Percentiles rank a stretch among this genome's conserved stretches.
phyloP scores from a whole-genome alignment of 2,113 vertebrate species.

The Hemiprocne comata region DNA sequence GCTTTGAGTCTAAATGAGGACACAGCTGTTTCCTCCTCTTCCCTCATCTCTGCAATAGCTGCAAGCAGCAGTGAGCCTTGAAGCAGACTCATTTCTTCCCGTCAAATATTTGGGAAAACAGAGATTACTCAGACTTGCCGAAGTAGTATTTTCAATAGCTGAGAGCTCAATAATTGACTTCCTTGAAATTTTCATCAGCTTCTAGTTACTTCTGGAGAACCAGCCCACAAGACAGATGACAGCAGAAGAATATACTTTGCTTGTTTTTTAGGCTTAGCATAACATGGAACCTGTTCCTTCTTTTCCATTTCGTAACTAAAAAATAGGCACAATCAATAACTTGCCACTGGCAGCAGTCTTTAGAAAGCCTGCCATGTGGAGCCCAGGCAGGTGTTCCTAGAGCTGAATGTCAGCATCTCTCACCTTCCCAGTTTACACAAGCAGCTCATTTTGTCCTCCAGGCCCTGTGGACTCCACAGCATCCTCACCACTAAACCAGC shows the following conservation, averaged over 20 bases:
- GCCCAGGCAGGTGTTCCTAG: not conserved
- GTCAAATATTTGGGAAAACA: slow-evolving; percentile 53
- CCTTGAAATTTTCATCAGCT: slow-evolving; percentile 12
- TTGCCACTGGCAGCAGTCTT: accelerated
- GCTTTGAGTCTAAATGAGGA: slow-evolving; percentile 42
- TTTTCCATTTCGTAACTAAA: not conserved
- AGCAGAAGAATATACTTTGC: not conserved
- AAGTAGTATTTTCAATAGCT: slow-evolving; percentile 27
- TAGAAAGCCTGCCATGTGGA: not conserved
- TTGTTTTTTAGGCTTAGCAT: not conserved
- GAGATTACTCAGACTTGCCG: slow-evolving; percentile 48
- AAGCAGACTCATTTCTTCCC: slow-evolving; percentile 19
- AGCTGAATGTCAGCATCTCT: not conserved
- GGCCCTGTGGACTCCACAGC: not conserved
- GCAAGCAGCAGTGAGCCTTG: not conserved
- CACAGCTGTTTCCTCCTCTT: slow-evolving; percentile 61
- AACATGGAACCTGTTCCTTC: not conserved
- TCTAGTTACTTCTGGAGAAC: not conserved
- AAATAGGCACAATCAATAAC: not conserved
- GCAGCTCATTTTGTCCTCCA: not conserved
- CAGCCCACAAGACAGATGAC: not conserved
- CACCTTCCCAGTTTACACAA: not conserved
- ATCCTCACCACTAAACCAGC: not conserved
- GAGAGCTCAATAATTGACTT: slow-evolving; percentile 35
- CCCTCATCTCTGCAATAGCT: slow-evolving; percentile 32